These are phyloP conservation scores for Pipistrellus kuhlii DNA, from an alignment of 2,797 vertebrate genomes.

Conservation along the genomic window DNA sequence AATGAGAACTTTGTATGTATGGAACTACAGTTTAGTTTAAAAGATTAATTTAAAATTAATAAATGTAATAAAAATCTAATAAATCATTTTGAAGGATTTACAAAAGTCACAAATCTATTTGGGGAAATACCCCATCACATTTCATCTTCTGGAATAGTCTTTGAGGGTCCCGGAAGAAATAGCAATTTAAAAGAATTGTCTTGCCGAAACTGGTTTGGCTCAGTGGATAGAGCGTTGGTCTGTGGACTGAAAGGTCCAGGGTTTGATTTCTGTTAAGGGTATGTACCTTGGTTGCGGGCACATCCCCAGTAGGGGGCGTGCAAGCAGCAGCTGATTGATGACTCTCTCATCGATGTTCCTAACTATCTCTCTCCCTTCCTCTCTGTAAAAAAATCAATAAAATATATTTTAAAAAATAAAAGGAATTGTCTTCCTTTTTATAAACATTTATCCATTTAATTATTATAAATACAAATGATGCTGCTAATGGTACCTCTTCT, in stretches of 20 bases:
- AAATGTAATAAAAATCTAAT: not conserved
- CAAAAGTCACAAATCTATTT: not conserved
- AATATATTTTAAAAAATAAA: not conserved
- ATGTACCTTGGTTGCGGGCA: no score
- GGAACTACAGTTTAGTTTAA: not conserved
- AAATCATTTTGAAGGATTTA: conserved; percentile 5
- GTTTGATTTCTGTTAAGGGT: no score
- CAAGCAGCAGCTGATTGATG: no score
- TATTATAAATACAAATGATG: not conserved
- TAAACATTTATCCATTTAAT: not conserved
- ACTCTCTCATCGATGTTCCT: no score
- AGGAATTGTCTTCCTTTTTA: not conserved
- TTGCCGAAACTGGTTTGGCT: not conserved
- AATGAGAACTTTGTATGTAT: conserved; percentile 45
- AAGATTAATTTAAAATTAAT: not conserved
- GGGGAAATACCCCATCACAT: not conserved
- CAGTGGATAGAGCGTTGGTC: no score
- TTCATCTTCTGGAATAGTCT: not conserved
- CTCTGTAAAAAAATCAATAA: no score
- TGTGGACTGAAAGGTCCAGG: no score
- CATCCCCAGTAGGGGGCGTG: no score
- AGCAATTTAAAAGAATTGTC: not conserved
- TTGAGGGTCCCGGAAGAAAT: not conserved
- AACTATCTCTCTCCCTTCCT: no score
- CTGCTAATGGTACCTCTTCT: not conserved